phyloP scores from a whole-genome alignment of 2,797 vertebrate species.

The Phrynocephalus forsythii region DNA sequence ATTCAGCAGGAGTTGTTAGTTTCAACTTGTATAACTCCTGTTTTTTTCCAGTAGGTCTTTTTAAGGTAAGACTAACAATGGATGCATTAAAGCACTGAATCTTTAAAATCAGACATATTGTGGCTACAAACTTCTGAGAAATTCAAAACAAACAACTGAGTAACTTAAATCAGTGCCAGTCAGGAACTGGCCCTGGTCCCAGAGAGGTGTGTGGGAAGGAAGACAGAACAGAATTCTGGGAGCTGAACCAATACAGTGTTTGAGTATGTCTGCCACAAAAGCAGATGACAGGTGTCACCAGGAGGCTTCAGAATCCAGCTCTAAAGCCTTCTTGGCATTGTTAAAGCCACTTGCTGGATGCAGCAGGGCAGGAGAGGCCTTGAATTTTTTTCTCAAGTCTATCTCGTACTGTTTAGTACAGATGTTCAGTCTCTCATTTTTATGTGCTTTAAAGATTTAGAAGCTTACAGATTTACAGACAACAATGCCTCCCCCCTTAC shows the following conservation, averaged over 20 bases:
- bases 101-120: not conserved
- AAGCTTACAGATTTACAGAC: not conserved
- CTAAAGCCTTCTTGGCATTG: not conserved
- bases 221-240: too few species aligned
- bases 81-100: not conserved
- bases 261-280: not conserved
- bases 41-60: not conserved
- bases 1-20: not conserved
- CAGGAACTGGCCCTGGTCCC: not conserved
- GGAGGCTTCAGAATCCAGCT: not conserved
- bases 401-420: not conserved
- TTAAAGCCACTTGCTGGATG: not conserved
- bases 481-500: not conserved
- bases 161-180: not conserved
- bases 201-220: not conserved
- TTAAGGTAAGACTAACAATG: not conserved
- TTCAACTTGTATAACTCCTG: not conserved
- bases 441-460: not conserved
- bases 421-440: not conserved
- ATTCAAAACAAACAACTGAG: not conserved
- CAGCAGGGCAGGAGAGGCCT: not conserved
- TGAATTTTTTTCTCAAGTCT: not conserved
- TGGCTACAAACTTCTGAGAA: not conserved
- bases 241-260: not conserved
- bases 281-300: not conserved